Conservation (phyloP, 92 coral and sea anemone genomes). For the Bergia puertoricense region DNA sequence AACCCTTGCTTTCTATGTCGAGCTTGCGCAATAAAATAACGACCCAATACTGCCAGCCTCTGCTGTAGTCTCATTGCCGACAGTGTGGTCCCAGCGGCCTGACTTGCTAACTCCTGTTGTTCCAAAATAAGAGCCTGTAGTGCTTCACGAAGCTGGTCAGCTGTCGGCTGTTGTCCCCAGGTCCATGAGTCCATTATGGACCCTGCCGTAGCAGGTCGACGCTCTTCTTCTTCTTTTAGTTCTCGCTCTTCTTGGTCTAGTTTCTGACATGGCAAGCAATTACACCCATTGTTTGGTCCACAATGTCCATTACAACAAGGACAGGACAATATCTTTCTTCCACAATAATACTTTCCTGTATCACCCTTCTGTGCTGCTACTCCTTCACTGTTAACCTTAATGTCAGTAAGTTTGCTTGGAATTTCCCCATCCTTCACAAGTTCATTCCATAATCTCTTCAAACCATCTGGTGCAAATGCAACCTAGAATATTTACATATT, state of each 20-base stretch:
- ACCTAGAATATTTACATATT: slow-evolving; percentile 36
- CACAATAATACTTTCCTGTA: slow-evolving; percentile 76
- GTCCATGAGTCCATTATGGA: slow-evolving; percentile 95
- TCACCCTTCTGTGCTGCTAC: slow-evolving; percentile 84
- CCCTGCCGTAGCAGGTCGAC: slow-evolving; percentile 67
- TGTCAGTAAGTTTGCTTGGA: slow-evolving; percentile 61
- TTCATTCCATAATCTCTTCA: slow-evolving; percentile 96
- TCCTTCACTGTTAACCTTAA: slow-evolving; percentile 71
- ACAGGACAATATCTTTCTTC: slow-evolving; percentile 71
- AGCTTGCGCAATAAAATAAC: slow-evolving; percentile 85
- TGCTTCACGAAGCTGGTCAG: slow-evolving; percentile 77
- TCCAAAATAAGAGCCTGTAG: slow-evolving; percentile 90
- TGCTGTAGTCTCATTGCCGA: slow-evolving; percentile 95
- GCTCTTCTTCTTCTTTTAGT: slow-evolving; percentile 88
- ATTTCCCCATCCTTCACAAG: slow-evolving; percentile 98
- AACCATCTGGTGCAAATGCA: slow-evolving; percentile 91
- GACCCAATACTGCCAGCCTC: slow-evolving; percentile 86
- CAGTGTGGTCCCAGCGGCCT: slow-evolving; percentile 93
- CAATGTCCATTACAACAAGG: slow-evolving; percentile 83
- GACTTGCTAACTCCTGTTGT: slow-evolving; percentile 86
- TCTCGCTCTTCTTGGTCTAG: slow-evolving; percentile 86
- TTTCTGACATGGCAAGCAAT: slow-evolving; percentile 83
- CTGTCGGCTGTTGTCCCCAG: slow-evolving; percentile 94
- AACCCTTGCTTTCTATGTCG: slow-evolving; percentile 46
- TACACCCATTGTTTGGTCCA: slow-evolving; percentile 76